Evolutionary conservation across 2,888 invertebrate species (phyloP), one percentile per base, ranked within the genome.

Genomic region (Agrochola macilenta): DNA sequence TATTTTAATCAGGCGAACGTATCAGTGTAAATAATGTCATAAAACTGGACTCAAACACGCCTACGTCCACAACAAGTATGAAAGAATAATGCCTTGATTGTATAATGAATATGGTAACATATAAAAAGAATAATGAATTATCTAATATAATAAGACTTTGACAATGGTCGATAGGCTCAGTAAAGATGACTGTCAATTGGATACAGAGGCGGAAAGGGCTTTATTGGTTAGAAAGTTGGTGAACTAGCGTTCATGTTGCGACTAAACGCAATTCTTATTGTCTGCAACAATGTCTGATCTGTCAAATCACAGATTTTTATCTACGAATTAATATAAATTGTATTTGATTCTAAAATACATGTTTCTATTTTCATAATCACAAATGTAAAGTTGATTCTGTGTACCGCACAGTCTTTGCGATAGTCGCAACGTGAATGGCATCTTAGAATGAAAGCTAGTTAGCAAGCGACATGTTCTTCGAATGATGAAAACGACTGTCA

Each of bases 121-220:
- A 88, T 95, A 95, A 95, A 94, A 94, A 94, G 83, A 87, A 88
- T 86, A 87, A 92, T 94, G 94, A 95, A 95, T 95, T 95, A 93
- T 95, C 94, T 96, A 95, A 94, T 95, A 93, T 94, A 93, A 89
- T 95, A 95, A 95, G 95, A 95, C 89, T 95, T 88, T 95, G 95
- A 95, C 95, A 93, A 93, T 92, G 95, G 93, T 93, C 92, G 93
- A 90, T 92, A 92, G 93, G 92, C 93, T 91, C 92, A 90, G 92
- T 90, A 91, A 90, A 91, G 90, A 89, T 89, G 89, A 92, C 92
- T 92, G 94, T 95, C 95, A 94, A 95, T 95, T 95, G 95, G 92
- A 92, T 90, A 86, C 83, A 83, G 74, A 90, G 85, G 92, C 92
- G 93, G 83, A 89, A 88, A 91, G 93, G 93, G 93, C 93, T 95